These are phyloP conservation scores for Dicentrarchus labrax DNA, from an alignment of 2,113 vertebrate genomes.

Conservation along the genomic window DNA sequence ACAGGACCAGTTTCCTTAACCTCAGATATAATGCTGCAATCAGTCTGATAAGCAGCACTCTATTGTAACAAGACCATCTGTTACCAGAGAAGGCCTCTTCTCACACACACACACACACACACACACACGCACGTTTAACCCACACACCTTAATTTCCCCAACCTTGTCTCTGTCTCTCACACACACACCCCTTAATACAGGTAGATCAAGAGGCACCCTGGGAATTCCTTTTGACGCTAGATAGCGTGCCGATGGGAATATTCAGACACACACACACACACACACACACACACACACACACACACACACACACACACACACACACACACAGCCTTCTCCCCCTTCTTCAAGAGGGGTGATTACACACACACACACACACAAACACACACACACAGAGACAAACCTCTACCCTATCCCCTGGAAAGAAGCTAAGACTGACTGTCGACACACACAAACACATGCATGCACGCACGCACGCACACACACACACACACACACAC, in stretches of 20 bases:
- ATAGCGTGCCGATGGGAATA: slow-evolving; percentile 36
- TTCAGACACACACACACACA: slow-evolving; percentile 23
- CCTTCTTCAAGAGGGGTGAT: slow-evolving; percentile 7
- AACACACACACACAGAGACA: background rate
- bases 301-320: too few species aligned
- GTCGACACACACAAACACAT: background rate
- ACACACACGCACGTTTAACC: background rate
- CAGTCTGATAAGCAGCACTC: slow-evolving; percentile 18
- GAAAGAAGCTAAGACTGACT: slow-evolving; percentile 21
- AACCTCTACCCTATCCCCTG: background rate
- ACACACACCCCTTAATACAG: slow-evolving; percentile 33
- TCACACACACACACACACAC: slow-evolving; percentile 28
- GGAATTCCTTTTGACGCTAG: slow-evolving; percentile 39
- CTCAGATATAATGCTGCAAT: slow-evolving; percentile 28
- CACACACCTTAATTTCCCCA: slow-evolving; percentile 11
- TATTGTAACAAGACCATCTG: slow-evolving; percentile 50
- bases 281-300: slow-evolving; percentile 19
- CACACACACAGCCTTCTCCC: background rate
- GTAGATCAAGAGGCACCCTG: slow-evolving; percentile 54
- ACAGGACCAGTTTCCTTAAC: background rate
- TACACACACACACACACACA: slow-evolving; percentile 6
- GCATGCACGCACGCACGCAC: too few species aligned
- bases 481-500: slow-evolving; percentile 14
- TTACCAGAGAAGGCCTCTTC: slow-evolving; percentile 25
- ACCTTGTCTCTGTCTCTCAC: background rate